Base-by-base conservation (phyloP, 2,888 invertebrate genomes). In the Muscina levida region DNA sequence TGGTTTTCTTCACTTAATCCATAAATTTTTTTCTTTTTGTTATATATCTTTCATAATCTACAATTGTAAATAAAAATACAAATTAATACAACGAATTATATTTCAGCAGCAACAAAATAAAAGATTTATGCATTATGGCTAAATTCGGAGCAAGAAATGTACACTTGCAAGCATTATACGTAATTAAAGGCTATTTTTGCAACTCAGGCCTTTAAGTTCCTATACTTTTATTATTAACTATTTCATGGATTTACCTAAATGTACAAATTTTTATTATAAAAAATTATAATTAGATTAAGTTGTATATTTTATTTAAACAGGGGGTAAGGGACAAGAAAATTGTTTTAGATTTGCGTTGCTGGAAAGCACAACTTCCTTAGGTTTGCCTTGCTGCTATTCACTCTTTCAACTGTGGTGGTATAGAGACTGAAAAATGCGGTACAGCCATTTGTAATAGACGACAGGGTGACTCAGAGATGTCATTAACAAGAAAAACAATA, bases 371-470 rank as follows among this genome's bases (percentile, higher is more conserved):
- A 65, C 1, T 4, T 46, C 13, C n/a, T n/a, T 68, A 57, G 17
- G 24, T 15, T 17, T 56, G 37, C 8, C 53, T 19, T 42, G 24
- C 56, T 56, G n/a, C 71, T 13, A 72, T 44, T 15, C 24, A 67
- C 53, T 67, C 39, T 51, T 19, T 71, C 31, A 72, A 79, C 62
- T 79, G 67, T n/a, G 15, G 19, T 11, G 42, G 6, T 10, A n/a
- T 10, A 13, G 10, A 72, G 44, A 17, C n/a, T 19, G 24, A 73
- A 51, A 31, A 31, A 51, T 72, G 37, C 51, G 8, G n/a, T 31
- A 51, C 71, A n/a, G 3, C 31, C 3, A 31, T 31, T 73, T 74
- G 77, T 77, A 77, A 71, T 77, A 77, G 77, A 80, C 37, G 31
- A 31, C 31, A 31, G 31, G 31, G 31, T 31, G 31, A 31, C 8